phyloP scores from a whole-genome alignment of 2,797 vertebrate species.

The Hylomyscus alleni region DNA sequence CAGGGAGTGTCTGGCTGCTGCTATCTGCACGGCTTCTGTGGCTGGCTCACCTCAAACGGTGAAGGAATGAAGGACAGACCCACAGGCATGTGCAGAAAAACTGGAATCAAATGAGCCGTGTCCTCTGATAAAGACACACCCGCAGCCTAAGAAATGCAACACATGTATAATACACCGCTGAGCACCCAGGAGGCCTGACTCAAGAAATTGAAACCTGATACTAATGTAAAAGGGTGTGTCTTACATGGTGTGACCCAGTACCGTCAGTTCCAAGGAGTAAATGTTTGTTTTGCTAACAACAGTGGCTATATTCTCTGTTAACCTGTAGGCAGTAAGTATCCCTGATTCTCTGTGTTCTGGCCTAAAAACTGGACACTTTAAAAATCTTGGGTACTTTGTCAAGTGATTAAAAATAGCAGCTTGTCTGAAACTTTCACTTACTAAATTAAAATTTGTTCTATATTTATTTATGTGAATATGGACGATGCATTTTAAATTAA shows the following conservation, averaged over 20 bases:
- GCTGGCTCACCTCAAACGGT: background rate
- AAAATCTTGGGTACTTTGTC: background rate
- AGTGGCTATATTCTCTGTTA: background rate
- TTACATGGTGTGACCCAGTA: too few relatives aligned
- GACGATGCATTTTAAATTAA: too few relatives aligned
- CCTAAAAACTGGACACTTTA: background rate
- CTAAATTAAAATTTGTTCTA: background rate
- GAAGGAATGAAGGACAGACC: background rate
- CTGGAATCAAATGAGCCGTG: background rate
- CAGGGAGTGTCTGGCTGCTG: background rate
- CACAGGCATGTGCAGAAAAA: background rate
- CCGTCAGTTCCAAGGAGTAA: too few relatives aligned
- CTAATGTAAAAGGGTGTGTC: background rate
- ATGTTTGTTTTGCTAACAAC: background rate
- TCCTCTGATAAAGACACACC: background rate
- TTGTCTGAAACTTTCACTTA: background rate
- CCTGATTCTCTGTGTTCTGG: background rate
- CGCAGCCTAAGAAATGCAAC: background rate
- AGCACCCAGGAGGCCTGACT: background rate
- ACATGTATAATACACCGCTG: too few relatives aligned
- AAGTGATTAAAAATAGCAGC: background rate
- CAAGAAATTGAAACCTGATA: background rate
- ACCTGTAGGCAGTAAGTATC: background rate
- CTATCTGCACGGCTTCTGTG: background rate
- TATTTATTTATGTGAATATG: background rate